A percentile compares a stretch with the other conserved stretches of the same genome.
Conservation (phyloP, 1,140 invertebrate genomes). For the Xylocopa sonorina region DNA sequence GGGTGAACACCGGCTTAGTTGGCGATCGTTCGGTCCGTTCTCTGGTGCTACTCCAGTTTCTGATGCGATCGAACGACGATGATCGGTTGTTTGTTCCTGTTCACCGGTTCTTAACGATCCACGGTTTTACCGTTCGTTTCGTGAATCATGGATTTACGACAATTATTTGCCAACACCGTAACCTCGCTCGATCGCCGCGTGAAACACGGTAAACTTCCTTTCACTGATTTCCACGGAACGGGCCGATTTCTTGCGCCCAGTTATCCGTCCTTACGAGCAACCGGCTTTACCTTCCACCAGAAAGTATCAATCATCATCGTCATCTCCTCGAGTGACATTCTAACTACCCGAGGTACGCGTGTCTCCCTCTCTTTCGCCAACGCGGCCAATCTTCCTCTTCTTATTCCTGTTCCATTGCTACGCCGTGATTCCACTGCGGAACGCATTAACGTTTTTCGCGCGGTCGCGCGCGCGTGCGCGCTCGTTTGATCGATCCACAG, state of each 20-base stretch:
- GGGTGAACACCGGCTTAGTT: background rate
- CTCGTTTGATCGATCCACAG: conserved; percentile 11
- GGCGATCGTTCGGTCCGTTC: background rate
- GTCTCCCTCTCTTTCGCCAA: background rate
- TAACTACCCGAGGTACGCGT: background rate
- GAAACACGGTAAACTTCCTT: background rate
- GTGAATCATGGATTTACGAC: background rate
- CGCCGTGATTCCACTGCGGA: background rate
- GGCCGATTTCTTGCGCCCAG: background rate
- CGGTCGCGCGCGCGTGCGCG: background rate
- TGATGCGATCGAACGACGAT: background rate
- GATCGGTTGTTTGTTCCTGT: background rate
- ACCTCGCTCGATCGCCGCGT: background rate
- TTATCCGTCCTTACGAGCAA: background rate
- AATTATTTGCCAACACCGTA: background rate
- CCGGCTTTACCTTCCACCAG: too few species aligned
- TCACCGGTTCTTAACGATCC: background rate
- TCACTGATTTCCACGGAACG: background rate
- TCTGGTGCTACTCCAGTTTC: background rate
- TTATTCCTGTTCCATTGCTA: background rate
- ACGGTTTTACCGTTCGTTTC: background rate
- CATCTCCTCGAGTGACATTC: conserved; percentile 8
- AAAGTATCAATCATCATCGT: conserved; percentile 23
- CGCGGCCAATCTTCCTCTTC: background rate
- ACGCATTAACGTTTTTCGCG: conserved; percentile 28